Conservation (phyloP, 2,113 vertebrate genomes). For the Azemiops feae region DNA sequence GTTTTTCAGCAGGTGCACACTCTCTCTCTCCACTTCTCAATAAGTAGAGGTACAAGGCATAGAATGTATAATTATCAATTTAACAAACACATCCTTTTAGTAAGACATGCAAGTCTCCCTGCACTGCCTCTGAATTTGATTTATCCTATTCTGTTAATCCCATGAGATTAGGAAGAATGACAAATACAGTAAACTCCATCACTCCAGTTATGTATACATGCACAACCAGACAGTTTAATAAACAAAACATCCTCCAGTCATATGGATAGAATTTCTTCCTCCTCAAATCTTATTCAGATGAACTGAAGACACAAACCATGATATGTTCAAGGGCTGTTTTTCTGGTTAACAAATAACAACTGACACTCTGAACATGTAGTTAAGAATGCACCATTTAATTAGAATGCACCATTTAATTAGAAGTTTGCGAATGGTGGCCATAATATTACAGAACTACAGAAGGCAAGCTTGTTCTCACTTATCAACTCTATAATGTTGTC, state of each 20-base stretch:
- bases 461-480: not conserved
- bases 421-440: not conserved
- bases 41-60: not conserved
- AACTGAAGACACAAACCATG: not conserved
- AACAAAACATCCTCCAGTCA: not conserved
- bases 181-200: not conserved
- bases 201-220: not conserved
- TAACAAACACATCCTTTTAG: not conserved
- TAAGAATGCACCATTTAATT: not conserved
- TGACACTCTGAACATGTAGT: not conserved
- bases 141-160: not conserved
- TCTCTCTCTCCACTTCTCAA: not conserved
- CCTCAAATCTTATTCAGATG: not conserved
- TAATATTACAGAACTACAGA: not conserved
- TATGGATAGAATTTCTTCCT: not conserved
- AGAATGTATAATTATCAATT: not conserved
- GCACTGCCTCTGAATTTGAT: not conserved
- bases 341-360: not conserved
- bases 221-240: not conserved
- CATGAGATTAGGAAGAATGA: not conserved
- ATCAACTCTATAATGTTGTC: not conserved
- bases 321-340: not conserved
- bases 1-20: not conserved
- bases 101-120: not conserved
- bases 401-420: not conserved